These are phyloP conservation scores for Chrysotoxum bicinctum DNA, from an alignment of 2,888 invertebrate species.

Conservation along the genomic window DNA sequence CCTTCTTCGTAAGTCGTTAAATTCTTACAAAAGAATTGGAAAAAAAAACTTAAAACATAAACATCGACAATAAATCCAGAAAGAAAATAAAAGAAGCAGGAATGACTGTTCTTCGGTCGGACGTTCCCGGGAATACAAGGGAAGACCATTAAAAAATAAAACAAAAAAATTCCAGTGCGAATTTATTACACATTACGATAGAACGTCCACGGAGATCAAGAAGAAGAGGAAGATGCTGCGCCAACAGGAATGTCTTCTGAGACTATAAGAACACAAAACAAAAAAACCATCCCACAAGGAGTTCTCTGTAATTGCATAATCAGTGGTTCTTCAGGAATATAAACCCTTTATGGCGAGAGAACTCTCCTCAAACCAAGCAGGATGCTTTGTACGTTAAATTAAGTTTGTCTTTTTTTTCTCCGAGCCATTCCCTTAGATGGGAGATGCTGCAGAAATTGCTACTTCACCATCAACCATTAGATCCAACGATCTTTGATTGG, in stretches of 20 bases:
- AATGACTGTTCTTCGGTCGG: background rate
- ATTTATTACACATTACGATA: slow-evolving; percentile 63
- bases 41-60: slow-evolving; percentile 23
- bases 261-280: background rate
- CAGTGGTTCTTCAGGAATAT: slow-evolving; percentile 61
- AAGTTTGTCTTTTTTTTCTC: background rate
- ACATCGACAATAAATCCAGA: slow-evolving; percentile 55
- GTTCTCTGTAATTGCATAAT: slow-evolving; percentile 69
- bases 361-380: slow-evolving; percentile 4
- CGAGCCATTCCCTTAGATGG: slow-evolving; percentile 42
- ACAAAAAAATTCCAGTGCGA: slow-evolving; percentile 53
- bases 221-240: slow-evolving; percentile 5
- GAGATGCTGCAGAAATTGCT: slow-evolving; percentile 45
- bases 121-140: slow-evolving; percentile 12
- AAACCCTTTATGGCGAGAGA: slow-evolving; percentile 58
- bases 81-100: slow-evolving; percentile 4
- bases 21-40: slow-evolving; percentile 24
- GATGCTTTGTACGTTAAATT: slow-evolving; percentile 47
- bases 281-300: slow-evolving; percentile 41
- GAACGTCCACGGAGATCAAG: slow-evolving; percentile 1
- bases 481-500: slow-evolving; percentile 62
- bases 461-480: slow-evolving; percentile 59
- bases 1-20: slow-evolving; percentile 54
- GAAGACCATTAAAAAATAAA: slow-evolving; percentile 57
- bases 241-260: background rate